Conservation (phyloP, 2,113 vertebrate species). For the Calyptommatus sinebrachiatus region DNA sequence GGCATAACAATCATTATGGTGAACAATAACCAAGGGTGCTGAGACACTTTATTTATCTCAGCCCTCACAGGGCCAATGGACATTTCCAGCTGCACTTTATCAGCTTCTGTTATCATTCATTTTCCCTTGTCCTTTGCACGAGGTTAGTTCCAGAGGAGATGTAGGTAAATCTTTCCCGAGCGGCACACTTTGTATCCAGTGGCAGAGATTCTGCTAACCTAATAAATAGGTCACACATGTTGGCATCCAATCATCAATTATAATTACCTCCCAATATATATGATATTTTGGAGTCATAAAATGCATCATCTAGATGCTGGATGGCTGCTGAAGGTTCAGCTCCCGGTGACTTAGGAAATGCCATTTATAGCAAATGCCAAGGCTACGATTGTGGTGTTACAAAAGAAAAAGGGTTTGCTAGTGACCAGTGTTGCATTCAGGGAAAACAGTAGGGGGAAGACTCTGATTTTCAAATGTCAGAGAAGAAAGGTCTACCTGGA, state of each 20-base stretch:
- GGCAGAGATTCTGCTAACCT: constrained; percentile 40
- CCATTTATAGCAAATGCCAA: constrained; percentile 7
- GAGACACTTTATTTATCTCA: constrained; percentile 18
- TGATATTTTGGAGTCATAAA: neutral
- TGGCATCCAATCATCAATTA: constrained; percentile 36
- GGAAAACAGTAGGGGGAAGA: neutral
- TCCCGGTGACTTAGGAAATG: constrained; percentile 24
- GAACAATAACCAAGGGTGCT: neutral
- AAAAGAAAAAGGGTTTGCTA: neutral
- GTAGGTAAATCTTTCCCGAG: constrained; percentile 43
- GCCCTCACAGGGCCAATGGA: neutral
- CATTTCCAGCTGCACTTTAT: neutral
- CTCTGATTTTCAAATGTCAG: constrained; percentile 11
- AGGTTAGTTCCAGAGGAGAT: constrained; percentile 11
- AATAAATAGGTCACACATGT: constrained; percentile 43
- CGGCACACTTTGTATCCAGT: constrained; percentile 46
- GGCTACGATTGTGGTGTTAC: constrained; percentile 11
- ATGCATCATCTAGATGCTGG: constrained; percentile 34
- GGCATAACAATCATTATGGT: constrained; percentile 21
- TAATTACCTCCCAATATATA: constrained; percentile 48
- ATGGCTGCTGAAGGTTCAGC: constrained; percentile 23
- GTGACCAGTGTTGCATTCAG: neutral
- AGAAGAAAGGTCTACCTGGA: neutral
- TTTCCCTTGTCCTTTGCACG: constrained; percentile 13
- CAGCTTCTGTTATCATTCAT: constrained; percentile 12